Percentiles rank a stretch among this genome's conserved stretches.
Evolutionary conservation across 2,888 invertebrate species (phyloP).

Genomic region (Iphiclides podalirius): DNA sequence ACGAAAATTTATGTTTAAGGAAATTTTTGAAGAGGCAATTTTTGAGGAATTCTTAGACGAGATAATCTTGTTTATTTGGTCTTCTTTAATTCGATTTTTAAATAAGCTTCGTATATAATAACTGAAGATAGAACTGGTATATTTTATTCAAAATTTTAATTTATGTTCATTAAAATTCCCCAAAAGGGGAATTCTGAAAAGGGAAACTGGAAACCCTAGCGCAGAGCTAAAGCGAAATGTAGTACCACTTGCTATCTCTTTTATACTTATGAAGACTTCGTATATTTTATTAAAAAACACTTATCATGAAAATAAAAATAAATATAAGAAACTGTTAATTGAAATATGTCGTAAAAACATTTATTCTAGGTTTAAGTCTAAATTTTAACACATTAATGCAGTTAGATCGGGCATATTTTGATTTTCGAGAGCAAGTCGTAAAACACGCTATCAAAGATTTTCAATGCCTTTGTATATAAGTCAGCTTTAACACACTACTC

Average conservation of each 20-base stretch:
- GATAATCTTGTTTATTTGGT: no score
- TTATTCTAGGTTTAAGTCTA: not conserved
- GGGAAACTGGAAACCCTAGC: no score
- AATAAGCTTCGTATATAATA: no score
- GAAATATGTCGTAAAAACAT: no score
- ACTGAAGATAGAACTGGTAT: no score
- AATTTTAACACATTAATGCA: not conserved
- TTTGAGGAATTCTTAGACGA: no score
- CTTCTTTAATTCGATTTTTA: no score
- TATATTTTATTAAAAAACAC: not conserved
- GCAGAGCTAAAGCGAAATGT: not conserved
- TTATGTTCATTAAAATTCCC: no score
- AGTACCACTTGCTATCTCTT: slow-evolving; percentile 17
- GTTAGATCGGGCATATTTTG: not conserved
- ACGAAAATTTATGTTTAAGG: no score
- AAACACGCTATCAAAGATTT: slow-evolving; percentile 58
- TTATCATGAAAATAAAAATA: not conserved
- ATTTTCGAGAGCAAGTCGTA: slow-evolving; percentile 36
- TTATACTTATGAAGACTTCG: slow-evolving; percentile 15
- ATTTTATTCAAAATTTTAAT: no score
- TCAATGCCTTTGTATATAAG: slow-evolving; percentile 32
- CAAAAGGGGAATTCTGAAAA: no score
- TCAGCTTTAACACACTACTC: accelerated
- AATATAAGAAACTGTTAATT: not conserved
- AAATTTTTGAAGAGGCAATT: no score